Conservation (phyloP, 2,113 vertebrate species). For the Collichthys lucidus region DNA sequence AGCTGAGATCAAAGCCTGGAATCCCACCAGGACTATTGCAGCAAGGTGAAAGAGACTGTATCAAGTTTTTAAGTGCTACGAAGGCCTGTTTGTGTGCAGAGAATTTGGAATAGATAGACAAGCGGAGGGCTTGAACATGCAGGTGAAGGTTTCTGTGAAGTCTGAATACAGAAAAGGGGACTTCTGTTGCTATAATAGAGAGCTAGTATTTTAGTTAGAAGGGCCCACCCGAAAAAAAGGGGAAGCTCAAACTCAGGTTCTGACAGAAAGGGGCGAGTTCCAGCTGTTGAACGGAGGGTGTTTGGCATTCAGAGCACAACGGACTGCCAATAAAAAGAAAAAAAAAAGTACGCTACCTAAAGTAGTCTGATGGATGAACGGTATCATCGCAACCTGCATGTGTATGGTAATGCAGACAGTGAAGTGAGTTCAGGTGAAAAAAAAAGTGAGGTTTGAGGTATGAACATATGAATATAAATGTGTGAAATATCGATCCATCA, state of each 20-base stretch:
- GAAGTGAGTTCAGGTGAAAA: slow-evolving; percentile 49
- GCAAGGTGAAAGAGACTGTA: slow-evolving; percentile 72
- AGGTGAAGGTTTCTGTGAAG: slow-evolving; percentile 44
- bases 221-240: slow-evolving; percentile 45
- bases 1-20: slow-evolving; percentile 75
- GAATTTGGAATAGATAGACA: slow-evolving; percentile 50
- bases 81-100: slow-evolving; percentile 52
- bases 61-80: slow-evolving; percentile 54
- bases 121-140: slow-evolving; percentile 17
- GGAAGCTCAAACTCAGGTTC: slow-evolving; percentile 47
- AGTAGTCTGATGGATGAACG: slow-evolving; percentile 56
- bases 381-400: slow-evolving; percentile 48
- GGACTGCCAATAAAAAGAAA: slow-evolving; percentile 42
- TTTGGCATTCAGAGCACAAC: slow-evolving; percentile 57
- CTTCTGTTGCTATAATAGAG: slow-evolving; percentile 48
- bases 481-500: slow-evolving; percentile 79
- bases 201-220: slow-evolving; percentile 41
- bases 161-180: slow-evolving; percentile 57
- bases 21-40: slow-evolving; percentile 71
- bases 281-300: slow-evolving; percentile 39
- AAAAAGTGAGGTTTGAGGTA: slow-evolving; percentile 53
- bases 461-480: slow-evolving; percentile 80
- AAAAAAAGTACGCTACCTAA: slow-evolving; percentile 40
- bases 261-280: slow-evolving; percentile 48
- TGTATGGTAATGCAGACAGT: slow-evolving; percentile 62